Conservation (phyloP, 2,797 vertebrate species). For the Pteropus rufus region DNA sequence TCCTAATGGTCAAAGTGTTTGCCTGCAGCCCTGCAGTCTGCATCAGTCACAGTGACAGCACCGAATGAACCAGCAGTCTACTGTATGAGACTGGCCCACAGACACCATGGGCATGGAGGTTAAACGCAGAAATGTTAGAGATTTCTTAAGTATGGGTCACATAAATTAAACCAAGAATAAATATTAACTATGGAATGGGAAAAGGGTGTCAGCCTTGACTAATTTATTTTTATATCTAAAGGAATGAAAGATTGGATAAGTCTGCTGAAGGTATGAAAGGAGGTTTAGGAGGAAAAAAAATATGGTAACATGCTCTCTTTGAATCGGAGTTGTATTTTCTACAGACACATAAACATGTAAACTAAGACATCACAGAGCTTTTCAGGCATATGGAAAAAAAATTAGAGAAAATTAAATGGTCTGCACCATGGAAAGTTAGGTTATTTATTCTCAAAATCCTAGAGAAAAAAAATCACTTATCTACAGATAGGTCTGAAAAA, state of each 20-base stretch:
- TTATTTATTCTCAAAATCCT: conserved; percentile 82
- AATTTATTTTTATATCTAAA: conserved; percentile 80
- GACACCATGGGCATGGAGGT: conserved; percentile 88
- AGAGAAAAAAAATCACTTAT: conserved; percentile 82
- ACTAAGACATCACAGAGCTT: conserved; percentile 82
- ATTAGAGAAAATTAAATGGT: conserved; percentile 82
- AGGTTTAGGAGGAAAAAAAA: conserved; percentile 78
- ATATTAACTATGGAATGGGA: conserved; percentile 88
- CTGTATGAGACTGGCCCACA: conserved; percentile 86
- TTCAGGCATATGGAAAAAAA: conserved; percentile 77
- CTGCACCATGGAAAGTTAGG: conserved; percentile 85
- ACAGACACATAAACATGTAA: conserved; percentile 85
- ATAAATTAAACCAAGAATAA: conserved; percentile 89
- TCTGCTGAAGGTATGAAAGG: conserved; percentile 83
- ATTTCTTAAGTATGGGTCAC: conserved; percentile 91
- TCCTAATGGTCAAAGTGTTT: conserved; percentile 89
- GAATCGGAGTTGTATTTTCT: conserved; percentile 78
- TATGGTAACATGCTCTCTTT: conserved; percentile 83
- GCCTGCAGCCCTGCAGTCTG: conserved; percentile 89
- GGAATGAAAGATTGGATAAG: conserved; percentile 82
- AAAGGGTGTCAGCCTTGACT: conserved; percentile 82
- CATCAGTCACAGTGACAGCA: conserved; percentile 95
- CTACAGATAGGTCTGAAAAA: conserved; percentile 85
- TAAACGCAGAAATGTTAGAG: conserved; percentile 90
- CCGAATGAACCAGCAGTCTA: conserved; percentile 88